These are phyloP conservation scores for Eurypyga helias DNA, from an alignment of 2,113 vertebrate genomes.

Conservation along the genomic window DNA sequence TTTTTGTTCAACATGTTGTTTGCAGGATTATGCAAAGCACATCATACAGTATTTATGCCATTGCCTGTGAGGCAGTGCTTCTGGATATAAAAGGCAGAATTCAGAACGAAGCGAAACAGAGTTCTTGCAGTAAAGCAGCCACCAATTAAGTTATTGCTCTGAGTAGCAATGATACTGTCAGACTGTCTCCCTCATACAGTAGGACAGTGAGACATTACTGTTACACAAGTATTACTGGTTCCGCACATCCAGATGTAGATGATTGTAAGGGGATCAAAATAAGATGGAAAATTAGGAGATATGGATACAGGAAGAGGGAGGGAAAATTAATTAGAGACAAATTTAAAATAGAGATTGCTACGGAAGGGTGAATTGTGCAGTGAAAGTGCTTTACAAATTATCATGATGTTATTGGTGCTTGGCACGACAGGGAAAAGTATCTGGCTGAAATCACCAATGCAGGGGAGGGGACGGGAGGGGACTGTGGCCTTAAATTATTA, in stretches of 20 bases:
- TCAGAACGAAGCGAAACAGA: neutral
- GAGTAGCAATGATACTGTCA: neutral
- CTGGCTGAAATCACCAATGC: neutral
- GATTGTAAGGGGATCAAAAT: neutral
- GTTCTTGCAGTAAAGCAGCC: neutral
- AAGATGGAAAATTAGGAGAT: neutral
- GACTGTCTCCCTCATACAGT: neutral
- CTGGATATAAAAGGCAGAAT: neutral
- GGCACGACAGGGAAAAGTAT: neutral
- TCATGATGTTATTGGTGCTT: fast-evolving
- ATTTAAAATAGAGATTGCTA: neutral
- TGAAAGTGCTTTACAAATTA: neutral
- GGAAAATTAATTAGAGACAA: neutral
- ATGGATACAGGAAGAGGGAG: neutral
- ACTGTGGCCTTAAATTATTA: too few species aligned
- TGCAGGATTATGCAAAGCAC: neutral
- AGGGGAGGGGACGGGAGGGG: too few species aligned
- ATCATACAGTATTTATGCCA: neutral
- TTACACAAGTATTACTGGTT: neutral
- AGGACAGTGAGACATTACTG: neutral
- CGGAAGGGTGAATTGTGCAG: neutral
- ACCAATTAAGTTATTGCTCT: neutral
- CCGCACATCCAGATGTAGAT: neutral
- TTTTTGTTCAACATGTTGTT: neutral
- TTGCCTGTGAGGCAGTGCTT: neutral